A percentile compares a stretch with the other conserved stretches of the same genome.
phyloP scores from a whole-genome alignment of 2,888 invertebrate species.

The Mystacides longicornis region DNA sequence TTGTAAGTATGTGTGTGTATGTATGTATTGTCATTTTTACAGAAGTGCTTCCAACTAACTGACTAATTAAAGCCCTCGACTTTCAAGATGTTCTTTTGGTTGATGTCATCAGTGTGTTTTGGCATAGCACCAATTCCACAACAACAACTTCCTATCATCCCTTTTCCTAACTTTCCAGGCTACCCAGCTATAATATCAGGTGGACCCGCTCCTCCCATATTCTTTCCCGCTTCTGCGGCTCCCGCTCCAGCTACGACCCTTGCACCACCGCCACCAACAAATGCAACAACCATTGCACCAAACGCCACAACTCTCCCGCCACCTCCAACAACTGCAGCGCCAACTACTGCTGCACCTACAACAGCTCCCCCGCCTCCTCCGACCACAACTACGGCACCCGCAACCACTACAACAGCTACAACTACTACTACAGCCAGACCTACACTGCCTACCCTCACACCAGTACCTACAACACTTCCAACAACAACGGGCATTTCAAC shows the following conservation, averaged over 20 bases:
- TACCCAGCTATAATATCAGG: conserved; percentile 30
- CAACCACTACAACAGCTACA: conserved; percentile 16
- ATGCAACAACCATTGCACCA: conserved; percentile 23
- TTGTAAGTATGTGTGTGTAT: no score
- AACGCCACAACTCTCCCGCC: conserved; percentile 11
- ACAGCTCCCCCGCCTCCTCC: conserved; percentile 26
- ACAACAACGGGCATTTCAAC: conserved; percentile 18
- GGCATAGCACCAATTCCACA: conserved; percentile 28
- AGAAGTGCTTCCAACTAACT: no score
- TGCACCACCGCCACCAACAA: conserved; percentile 16
- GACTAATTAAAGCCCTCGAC: not conserved
- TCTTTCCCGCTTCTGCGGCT: conserved; percentile 30
- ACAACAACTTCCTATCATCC: conserved; percentile 30
- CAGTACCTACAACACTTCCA: conserved; percentile 26
- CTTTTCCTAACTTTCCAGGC: not conserved
- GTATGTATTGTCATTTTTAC: no score
- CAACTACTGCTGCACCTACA: conserved; percentile 26
- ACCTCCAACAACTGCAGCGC: conserved; percentile 23
- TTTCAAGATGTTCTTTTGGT: not conserved
- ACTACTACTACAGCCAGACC: conserved; percentile 10
- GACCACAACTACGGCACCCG: conserved; percentile 11
- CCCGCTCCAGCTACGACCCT: not conserved
- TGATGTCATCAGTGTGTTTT: not conserved
- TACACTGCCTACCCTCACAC: conserved; percentile 21
- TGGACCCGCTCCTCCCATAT: conserved; percentile 40